A percentile compares a stretch with the other conserved stretches of the same genome.
These are phyloP conservation scores for Heterochromis multidens DNA, from an alignment of 2,113 vertebrate species.

Conservation along the genomic window DNA sequence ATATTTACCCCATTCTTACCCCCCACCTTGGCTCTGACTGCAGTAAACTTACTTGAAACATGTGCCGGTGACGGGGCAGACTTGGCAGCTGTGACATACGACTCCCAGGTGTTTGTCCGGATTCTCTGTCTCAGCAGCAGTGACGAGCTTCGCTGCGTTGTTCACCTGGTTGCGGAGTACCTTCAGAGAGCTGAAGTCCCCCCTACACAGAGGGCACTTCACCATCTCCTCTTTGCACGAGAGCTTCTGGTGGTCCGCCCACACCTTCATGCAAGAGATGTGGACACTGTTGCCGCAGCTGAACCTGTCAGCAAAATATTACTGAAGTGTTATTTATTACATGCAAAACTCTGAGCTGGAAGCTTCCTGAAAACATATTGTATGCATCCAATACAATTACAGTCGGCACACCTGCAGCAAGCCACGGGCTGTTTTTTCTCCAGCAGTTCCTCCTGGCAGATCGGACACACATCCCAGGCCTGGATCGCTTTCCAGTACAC, in stretches of 20 bases:
- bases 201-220: conserved; percentile 76
- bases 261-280: conserved; percentile 76
- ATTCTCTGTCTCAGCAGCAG: conserved; percentile 64
- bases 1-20: not conserved
- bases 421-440: conserved; percentile 71
- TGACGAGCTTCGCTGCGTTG: conserved; percentile 64
- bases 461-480: conserved; percentile 73
- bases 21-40: too few species aligned
- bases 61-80: conserved; percentile 65
- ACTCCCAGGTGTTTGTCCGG: conserved; percentile 75
- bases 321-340: not conserved
- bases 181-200: conserved; percentile 61
- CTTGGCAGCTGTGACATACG: conserved; percentile 63
- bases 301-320: conserved; percentile 42
- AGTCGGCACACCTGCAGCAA: conserved; percentile 72
- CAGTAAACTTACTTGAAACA: conserved; percentile 70
- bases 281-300: conserved; percentile 77
- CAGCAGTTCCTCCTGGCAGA: conserved; percentile 77
- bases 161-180: conserved; percentile 71
- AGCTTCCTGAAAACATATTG: not conserved
- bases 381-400: not conserved
- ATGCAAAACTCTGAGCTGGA: not conserved
- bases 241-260: conserved; percentile 63
- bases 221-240: conserved; percentile 30
- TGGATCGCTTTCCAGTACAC: conserved; percentile 59